Conservation (phyloP, 2,888 invertebrate species). For the Escarpia spicata region DNA sequence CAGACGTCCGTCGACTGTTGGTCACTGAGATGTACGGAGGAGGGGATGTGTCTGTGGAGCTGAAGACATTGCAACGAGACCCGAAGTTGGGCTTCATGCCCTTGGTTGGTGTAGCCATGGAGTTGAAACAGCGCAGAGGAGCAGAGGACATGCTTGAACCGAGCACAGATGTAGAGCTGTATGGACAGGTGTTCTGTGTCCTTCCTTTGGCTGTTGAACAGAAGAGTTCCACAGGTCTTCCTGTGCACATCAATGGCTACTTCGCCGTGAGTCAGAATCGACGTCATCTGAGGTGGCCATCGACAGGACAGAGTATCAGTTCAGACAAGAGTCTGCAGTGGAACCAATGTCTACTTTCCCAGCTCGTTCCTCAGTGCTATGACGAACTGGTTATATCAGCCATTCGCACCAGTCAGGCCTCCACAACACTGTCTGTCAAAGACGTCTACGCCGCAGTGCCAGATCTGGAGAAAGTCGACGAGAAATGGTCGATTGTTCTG, state of each 20-base stretch:
- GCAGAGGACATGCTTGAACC: neutral
- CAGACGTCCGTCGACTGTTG: slow-evolving; percentile 27
- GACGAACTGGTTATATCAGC: slow-evolving; percentile 40
- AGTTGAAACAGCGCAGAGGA: slow-evolving; percentile 25
- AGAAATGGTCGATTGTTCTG: slow-evolving; percentile 41
- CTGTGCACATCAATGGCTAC: slow-evolving; percentile 60
- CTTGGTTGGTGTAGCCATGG: slow-evolving; percentile 46
- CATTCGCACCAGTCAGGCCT: slow-evolving; percentile 22
- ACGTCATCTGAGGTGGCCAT: slow-evolving; percentile 58
- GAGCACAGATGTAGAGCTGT: slow-evolving; percentile 27
- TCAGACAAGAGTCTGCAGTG: slow-evolving; percentile 52
- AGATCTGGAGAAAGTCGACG: slow-evolving; percentile 38
- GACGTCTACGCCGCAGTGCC: slow-evolving; percentile 40
- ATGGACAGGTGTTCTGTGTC: slow-evolving; percentile 59
- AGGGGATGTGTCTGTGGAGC: slow-evolving; percentile 28
- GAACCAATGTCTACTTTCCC: slow-evolving; percentile 54
- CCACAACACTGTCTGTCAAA: slow-evolving; percentile 25
- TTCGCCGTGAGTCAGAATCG: slow-evolving; percentile 59
- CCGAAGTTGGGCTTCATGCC: slow-evolving; percentile 43
- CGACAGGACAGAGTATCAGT: slow-evolving; percentile 46
- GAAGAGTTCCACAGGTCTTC: slow-evolving; percentile 39
- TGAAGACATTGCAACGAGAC: slow-evolving; percentile 33
- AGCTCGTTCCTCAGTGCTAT: slow-evolving; percentile 53
- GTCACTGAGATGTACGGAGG: slow-evolving; percentile 38
- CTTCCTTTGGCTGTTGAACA: slow-evolving; percentile 35